Conservation (phyloP, 2,888 invertebrate species). For the Stegana nigrithorax region DNA sequence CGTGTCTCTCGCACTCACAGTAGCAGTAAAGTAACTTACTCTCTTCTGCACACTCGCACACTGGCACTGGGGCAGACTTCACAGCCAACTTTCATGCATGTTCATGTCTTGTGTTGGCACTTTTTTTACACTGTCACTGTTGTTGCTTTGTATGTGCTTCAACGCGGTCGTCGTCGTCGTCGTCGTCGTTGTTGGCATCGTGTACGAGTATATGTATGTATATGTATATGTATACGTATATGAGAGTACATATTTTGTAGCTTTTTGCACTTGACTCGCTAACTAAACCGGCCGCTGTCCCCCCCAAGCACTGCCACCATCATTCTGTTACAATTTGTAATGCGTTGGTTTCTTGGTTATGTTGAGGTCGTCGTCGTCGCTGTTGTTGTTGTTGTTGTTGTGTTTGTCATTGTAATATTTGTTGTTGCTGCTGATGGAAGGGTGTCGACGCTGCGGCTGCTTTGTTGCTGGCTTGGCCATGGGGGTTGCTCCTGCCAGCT, state of each 20-base stretch:
- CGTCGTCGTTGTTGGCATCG: slow-evolving; percentile 34
- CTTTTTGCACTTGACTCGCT: slow-evolving; percentile 13
- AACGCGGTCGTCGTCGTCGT: not conserved
- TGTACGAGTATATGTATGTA: not conserved
- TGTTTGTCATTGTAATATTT: too few relatives aligned
- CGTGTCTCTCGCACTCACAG: not conserved
- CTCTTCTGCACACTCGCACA: not conserved
- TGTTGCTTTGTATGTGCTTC: not conserved
- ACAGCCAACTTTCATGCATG: not conserved
- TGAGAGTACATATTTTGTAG: not conserved
- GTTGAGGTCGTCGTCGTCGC: not conserved
- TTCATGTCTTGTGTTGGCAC: not conserved
- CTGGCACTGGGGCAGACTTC: too few relatives aligned
- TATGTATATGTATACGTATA: not conserved
- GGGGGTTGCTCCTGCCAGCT: not conserved
- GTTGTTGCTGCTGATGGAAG: not conserved
- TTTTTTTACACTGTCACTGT: not conserved
- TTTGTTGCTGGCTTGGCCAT: not conserved
- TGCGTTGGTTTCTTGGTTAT: not conserved
- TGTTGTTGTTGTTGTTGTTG: not conserved
- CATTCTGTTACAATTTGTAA: slow-evolving; percentile 9
- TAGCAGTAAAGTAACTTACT: not conserved
- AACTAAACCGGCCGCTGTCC: not conserved
- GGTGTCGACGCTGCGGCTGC: not conserved
- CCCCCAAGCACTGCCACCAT: not conserved